These are phyloP conservation scores for Corella eumyota DNA, from an alignment of 23 tunicate species.

Conservation along the genomic window DNA sequence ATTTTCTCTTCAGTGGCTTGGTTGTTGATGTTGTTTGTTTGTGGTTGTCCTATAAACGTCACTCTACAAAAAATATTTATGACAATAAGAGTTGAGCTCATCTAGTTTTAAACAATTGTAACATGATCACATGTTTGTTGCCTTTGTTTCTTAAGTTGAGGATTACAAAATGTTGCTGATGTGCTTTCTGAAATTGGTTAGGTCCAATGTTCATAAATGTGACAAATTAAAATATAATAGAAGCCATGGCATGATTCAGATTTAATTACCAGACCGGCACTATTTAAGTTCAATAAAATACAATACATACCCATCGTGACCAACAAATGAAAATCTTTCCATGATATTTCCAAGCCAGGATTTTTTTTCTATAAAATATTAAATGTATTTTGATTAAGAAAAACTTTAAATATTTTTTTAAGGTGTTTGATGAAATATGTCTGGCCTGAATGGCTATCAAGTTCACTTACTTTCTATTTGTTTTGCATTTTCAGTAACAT, in stretches of 20 bases:
- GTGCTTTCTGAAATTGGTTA: no score
- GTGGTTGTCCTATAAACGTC: neutral
- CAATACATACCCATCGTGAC: conserved; percentile 44
- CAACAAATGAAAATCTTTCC: conserved; percentile 16
- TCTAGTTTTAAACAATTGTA: no score
- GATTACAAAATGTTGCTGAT: no score
- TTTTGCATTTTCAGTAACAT: neutral
- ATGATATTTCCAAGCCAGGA: conserved; percentile 16
- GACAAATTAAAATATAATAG: no score
- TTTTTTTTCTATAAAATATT: neutral
- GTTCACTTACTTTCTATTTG: no score
- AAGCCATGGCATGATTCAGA: no score
- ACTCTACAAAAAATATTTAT: neutral
- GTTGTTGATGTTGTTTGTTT: neutral
- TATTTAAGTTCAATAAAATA: neutral
- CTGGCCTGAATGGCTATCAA: no score
- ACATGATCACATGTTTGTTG: no score
- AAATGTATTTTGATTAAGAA: neutral
- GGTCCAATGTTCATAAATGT: no score
- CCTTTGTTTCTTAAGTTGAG: no score
- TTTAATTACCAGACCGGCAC: neutral
- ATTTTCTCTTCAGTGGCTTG: neutral
- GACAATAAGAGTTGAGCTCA: no score
- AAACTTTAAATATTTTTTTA: neutral
- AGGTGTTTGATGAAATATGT: neutral